These are phyloP conservation scores for Lagria hirta DNA, from an alignment of 2,888 invertebrate genomes.

Conservation along the genomic window DNA sequence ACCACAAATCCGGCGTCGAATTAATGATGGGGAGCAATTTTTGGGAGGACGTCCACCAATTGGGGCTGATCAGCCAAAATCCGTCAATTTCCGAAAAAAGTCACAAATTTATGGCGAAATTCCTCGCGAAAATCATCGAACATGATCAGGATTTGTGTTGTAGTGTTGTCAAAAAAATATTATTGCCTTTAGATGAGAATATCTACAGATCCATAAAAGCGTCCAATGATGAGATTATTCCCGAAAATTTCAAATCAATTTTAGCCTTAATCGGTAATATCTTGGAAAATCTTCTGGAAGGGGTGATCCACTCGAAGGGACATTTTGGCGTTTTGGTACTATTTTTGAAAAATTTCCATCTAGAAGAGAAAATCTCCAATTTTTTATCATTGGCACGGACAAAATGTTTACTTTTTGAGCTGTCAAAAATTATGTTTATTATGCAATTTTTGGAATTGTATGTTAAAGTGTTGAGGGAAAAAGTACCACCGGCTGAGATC, in stretches of 20 bases:
- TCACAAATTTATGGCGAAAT: constrained; percentile 61
- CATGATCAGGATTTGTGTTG: constrained; percentile 58
- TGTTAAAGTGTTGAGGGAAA: too few relatives aligned
- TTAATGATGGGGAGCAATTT: constrained; percentile 65
- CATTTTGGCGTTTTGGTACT: constrained; percentile 46
- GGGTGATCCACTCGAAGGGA: constrained; percentile 51
- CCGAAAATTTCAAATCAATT: constrained; percentile 58
- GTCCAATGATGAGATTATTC: constrained; percentile 53
- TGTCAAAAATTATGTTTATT: constrained; percentile 53
- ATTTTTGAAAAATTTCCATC: constrained; percentile 50
- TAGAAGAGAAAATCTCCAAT: constrained; percentile 51
- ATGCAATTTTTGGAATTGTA: constrained; percentile 26
- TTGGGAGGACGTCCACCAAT: constrained; percentile 67
- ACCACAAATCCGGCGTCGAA: constrained; percentile 64
- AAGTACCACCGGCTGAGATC: too few relatives aligned
- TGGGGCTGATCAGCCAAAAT: constrained; percentile 67
- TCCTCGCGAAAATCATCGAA: constrained; percentile 60
- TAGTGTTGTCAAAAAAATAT: constrained; percentile 60
- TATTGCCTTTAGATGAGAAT: constrained; percentile 36
- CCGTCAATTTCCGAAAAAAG: constrained; percentile 69
- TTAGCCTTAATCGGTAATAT: constrained; percentile 60
- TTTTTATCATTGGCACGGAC: constrained; percentile 53
- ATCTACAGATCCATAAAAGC: constrained; percentile 2
- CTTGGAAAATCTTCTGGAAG: constrained; percentile 47
- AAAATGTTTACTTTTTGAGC: constrained; percentile 53